Evolutionary conservation across 2,113 vertebrate genomes (phyloP), one percentile per base, ranked within the genome.

Genomic region (Phodopus roborovskii): DNA sequence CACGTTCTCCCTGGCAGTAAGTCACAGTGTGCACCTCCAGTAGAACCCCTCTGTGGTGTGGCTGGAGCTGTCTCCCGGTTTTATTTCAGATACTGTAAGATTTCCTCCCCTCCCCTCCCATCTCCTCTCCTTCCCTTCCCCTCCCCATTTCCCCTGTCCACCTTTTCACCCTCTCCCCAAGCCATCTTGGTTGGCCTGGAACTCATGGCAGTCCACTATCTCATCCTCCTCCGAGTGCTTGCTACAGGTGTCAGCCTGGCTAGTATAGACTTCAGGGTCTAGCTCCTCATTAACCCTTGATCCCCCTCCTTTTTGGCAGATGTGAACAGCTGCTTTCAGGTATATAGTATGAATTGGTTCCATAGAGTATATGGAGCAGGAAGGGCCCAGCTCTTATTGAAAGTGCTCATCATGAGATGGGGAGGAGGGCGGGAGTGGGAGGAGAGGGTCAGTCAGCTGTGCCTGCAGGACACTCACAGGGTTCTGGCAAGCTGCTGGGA

Each of bases 351-450:
- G 28, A 83, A 28, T 53, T 64, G 36, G 66, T 36, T 39, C 73
- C 45, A 0, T 45, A 28, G 60, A 88, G 95, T 30, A 42, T 0
- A 0, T 42, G 48, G 42, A 1, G 0, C 36, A 28, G 75, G 42
- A 33, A 3, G 7, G 26, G 1, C 4, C 20, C 4, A 4, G 42
- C 60, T 86, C 60, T 78, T 39, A 53, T 26, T 12, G 0, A 0
- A 22, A 68, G 39, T 6, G 0, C 39, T 95, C 83, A 88, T 92
- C 89, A n/a, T 50, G 36, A 58, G 62, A 64, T 19, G 68, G 78
- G 73, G 13, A 70, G 60, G 90, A 33, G 17, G 79, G 30, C 2
- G 0, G 45, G 42, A 20, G 6, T 13, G 0, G 48, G 82, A 22
- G 78, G 33, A 71, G 26, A 39, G 17, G 66, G 8, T 20, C 33